Percentiles rank a stretch among this genome's conserved stretches.
These are phyloP conservation scores for Tetragonula clypearis DNA, from an alignment of 1,140 invertebrate species.

Conservation along the genomic window DNA sequence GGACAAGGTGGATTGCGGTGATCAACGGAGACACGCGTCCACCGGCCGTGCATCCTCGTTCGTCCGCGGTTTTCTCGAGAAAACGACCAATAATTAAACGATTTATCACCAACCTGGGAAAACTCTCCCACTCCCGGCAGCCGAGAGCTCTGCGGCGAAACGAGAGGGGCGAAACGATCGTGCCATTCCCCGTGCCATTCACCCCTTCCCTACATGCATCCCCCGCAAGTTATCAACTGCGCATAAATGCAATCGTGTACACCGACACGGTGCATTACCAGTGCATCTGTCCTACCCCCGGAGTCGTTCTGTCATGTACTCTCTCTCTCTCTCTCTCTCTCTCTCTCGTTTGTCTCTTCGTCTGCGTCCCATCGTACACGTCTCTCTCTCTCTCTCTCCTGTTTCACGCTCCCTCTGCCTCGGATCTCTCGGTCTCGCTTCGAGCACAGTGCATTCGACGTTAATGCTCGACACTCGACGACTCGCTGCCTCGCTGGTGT, in stretches of 20 bases:
- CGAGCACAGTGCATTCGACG: slow-evolving; percentile 45
- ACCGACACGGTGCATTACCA: slow-evolving; percentile 21
- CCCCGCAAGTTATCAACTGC: slow-evolving; percentile 5
- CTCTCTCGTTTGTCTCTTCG: not conserved
- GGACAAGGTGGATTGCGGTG: not conserved
- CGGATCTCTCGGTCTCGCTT: not conserved
- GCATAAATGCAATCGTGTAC: slow-evolving; percentile 36
- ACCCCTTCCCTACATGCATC: not conserved
- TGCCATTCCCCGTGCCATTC: not conserved
- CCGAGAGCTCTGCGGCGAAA: too few species aligned
- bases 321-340: not conserved
- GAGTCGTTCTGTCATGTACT: not conserved
- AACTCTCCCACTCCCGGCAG: too few species aligned
- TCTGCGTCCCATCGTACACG: too few species aligned
- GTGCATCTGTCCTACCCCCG: slow-evolving; percentile 24
- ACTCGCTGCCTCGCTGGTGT: slow-evolving; percentile 11
- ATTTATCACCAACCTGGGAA: slow-evolving; percentile 44
- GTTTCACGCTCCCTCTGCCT: not conserved
- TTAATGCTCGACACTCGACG: slow-evolving; percentile 58
- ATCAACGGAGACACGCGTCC: slow-evolving; percentile 1
- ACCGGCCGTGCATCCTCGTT: not conserved
- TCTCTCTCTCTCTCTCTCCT: not conserved
- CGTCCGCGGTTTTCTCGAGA: slow-evolving; percentile 25
- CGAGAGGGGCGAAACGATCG: not conserved
- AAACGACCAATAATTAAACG: slow-evolving; percentile 54